These are phyloP conservation scores for Arge pagana DNA, from an alignment of 2,888 invertebrate genomes.

Conservation along the genomic window DNA sequence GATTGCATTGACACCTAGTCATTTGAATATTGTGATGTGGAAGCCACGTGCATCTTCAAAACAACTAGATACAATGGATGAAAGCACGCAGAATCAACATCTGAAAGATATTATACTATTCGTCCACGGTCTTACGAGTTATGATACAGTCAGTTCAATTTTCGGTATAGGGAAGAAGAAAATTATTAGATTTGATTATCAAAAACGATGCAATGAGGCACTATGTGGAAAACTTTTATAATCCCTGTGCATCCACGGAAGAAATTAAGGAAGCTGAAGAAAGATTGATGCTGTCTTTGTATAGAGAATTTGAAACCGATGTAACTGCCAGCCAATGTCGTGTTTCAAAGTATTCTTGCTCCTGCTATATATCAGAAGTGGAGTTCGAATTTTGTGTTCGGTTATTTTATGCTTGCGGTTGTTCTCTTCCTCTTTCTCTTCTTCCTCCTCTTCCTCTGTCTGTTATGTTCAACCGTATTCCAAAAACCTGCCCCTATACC, in stretches of 20 bases:
- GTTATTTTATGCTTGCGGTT: too few species aligned
- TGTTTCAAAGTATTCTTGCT: too few species aligned
- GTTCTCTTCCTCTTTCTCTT: too few species aligned
- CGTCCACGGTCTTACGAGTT: neutral
- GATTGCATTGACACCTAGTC: neutral
- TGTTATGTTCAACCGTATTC: too few species aligned
- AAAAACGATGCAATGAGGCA: neutral
- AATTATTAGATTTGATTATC: neutral
- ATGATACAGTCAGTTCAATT: neutral
- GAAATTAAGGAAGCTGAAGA: conserved; percentile 22
- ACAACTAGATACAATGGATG: neutral
- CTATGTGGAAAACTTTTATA: neutral
- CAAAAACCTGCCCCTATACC: too few species aligned
- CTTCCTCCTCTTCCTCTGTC: too few species aligned
- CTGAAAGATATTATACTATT: neutral
- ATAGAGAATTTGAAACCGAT: conserved; percentile 6
- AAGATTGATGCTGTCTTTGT: conserved; percentile 22
- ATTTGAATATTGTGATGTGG: neutral
- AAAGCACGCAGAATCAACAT: neutral
- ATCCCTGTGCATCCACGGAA: neutral
- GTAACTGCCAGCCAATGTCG: conserved; percentile 12
- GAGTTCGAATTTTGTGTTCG: too few species aligned
- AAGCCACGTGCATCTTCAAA: neutral
- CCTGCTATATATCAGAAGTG: too few species aligned
- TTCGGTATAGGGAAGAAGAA: neutral